Base-by-base conservation (phyloP, 2,113 vertebrate species). In the Tachysurus vachellii region DNA sequence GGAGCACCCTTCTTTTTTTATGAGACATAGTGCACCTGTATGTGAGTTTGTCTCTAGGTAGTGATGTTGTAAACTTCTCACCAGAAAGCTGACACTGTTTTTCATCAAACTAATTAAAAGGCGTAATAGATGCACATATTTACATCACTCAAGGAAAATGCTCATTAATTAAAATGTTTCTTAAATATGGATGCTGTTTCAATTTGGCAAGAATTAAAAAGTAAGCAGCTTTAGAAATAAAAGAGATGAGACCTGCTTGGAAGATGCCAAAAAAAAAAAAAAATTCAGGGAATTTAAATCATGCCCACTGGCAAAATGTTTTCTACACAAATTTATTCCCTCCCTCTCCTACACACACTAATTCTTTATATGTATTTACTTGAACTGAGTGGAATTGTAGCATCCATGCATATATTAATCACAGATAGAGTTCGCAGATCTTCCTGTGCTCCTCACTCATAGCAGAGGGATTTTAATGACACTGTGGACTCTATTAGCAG, bases 111-210 rank as follows among this genome's bases (percentile, higher is more conserved):
- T 91, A 92, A 93, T 94, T 93, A 94, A 91, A 94, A 92, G 89
- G 92, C 53, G 36, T 81, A 93, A 95, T 94, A 92, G 94, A 92
- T 89, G 92, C 91, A 90, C 91, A 92, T 94, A 93, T 95, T 94
- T 94, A 94, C 93, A 94, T 92, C 91, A 86, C 89, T 91, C 89
- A 47, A 85, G 54, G 68, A 81, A 82, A 91, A 89, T 89, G 88
- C 89, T 91, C 92, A 92, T 92, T 94, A 94, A 95, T 94, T 93
- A 93, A 93, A 94, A 94, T 90, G 90, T 75, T 77, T 91, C 92
- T 93, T 90, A 92, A 93, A 94, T 92, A 94, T 91, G 93, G 92
- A 94, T 92, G 86, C 92, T 91, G 91, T 92, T 93, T 94, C 90
- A 91, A 93, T 94, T 94, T 94, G 93, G 93, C 92, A 92, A 92